A percentile compares a stretch with the other conserved stretches of the same genome.
Conservation (phyloP, 2,888 invertebrate genomes). For the Drosophila vallismaia region DNA sequence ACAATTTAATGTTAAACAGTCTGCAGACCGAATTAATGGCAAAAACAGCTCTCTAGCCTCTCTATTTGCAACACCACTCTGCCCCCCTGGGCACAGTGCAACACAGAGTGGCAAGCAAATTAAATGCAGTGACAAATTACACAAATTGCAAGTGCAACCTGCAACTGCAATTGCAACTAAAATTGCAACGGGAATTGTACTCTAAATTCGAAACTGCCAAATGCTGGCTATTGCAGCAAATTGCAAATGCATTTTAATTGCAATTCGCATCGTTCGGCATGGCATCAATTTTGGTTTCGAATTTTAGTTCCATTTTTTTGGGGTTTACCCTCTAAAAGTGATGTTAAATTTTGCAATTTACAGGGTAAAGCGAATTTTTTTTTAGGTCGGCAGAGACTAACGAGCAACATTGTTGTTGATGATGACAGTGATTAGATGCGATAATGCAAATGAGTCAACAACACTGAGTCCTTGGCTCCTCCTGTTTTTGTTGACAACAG, state of each 20-base stretch:
- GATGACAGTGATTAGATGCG: slow-evolving; percentile 79
- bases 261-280: slow-evolving; percentile 46
- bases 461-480: slow-evolving; percentile 40
- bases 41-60: slow-evolving; percentile 5
- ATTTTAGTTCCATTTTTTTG: slow-evolving; percentile 47
- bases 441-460: slow-evolving; percentile 77
- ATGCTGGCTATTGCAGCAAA: slow-evolving; percentile 57
- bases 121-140: slow-evolving; percentile 60
- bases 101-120: slow-evolving; percentile 38
- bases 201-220: slow-evolving; percentile 48
- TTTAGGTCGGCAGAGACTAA: slow-evolving; percentile 58
- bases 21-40: slow-evolving; percentile 19
- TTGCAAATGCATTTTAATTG: slow-evolving; percentile 71
- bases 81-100: slow-evolving; percentile 5
- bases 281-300: slow-evolving; percentile 57
- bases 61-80: not conserved
- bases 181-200: slow-evolving; percentile 31
- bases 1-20: slow-evolving; percentile 1
- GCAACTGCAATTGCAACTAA: slow-evolving; percentile 36
- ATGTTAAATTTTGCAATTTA: slow-evolving; percentile 15
- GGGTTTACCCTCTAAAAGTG: slow-evolving; percentile 40
- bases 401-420: slow-evolving; percentile 77
- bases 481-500: slow-evolving; percentile 16
- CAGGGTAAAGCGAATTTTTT: not conserved
- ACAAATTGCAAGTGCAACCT: slow-evolving; percentile 57